Evolutionary conservation across 2,797 vertebrate species (phyloP), one percentile per base, ranked within the genome.

Genomic region (Takifugu rubripes): DNA sequence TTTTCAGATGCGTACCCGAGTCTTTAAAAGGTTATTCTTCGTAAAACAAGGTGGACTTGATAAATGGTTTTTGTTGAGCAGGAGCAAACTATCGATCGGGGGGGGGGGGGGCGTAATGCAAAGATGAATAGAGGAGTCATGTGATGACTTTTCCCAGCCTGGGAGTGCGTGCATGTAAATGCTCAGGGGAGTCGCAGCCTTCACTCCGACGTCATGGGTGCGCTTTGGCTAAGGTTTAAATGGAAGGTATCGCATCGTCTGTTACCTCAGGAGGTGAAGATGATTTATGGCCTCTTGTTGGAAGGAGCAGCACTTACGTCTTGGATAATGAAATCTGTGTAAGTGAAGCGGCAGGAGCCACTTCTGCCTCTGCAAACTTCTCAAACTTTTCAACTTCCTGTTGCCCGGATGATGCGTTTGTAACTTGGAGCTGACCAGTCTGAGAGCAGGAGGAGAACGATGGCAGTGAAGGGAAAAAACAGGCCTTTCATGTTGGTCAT

Each of bases 21-120:
- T 25, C 81, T 65, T 81, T 82, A 78, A 85, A 83, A 84, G 77
- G 60, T 65, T 73, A 48, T 52, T 46, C 53, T 56, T 57, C 46
- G 47, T 59, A 62, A 61, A 65, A 45, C 24, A 5, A 70, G 53
- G 45, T 49, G 66, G 43, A 84, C 75, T 82, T 91, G 90, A 92
- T 77, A 44, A 88, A 92, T 89, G 86, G 72, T 84, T 89, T 84
- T 91, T 86, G 88, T 88, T 87, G 78, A 74, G 77, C 70, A 66
- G 69, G 79, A 87, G 75, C 80, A 84, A 88, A 81, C 73, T 77
- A 91, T 92, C 82, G 90, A 91, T 88, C 81, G 78, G 48, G 60
- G 57, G 53, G 62, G 49, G 69, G 21, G 57, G 53, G 57, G 53
- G 62, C 51, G 69, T 74, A 68, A 79, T 69, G 61, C 40, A 63